Base-by-base conservation (phyloP, 1,140 invertebrate genomes). In the Drosophila takahashii region DNA sequence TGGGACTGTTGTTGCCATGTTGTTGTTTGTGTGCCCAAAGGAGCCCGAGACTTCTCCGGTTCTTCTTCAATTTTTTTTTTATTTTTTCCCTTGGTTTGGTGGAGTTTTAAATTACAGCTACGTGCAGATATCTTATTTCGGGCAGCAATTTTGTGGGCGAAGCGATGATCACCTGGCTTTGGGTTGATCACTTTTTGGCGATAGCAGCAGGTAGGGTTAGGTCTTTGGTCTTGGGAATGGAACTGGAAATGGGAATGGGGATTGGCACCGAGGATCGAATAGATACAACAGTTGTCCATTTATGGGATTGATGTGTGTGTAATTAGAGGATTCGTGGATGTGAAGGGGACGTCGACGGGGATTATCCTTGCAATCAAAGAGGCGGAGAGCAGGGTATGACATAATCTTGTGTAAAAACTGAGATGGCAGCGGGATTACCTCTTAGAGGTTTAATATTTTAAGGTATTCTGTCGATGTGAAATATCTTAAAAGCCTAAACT, bases 61-160 rank as follows among this genome's bases (percentile, higher is more conserved):
- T 75, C 51, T 44, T 66, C 53, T 67, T 62, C 44, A 36, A 58
- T 39, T 53, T 65, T 48, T 39, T 62, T 26, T 58, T 64, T 52
- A 50, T 60, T 59, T 69, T 69, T 48, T 51, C 41, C 34, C 22
- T 78, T 59, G 42, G 36, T 18, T 62, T 60, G 70, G 79, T 62
- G 62, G 66, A 59, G 84, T 87, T 89, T 87, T 87, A 89, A 89
- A 87, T 87, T 89, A 89, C 84, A 87, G 64, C 72, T 84, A 87
- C 84, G 80, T 89, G 84, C 85, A 89, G 85, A 89, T 89, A 89
- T 89, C 84, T 89, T 89, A 89, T 89, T 89, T 89, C 85, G 73
- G 67, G 42, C 65, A 74, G 79, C 62, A 89, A 79, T 87, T 89
- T 83, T 70, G 80, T 67, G 81, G 81, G 81, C 80, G 81, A 77